Percentiles rank a stretch among this genome's conserved stretches.
phyloP scores from a whole-genome alignment of 35 echinoderm and acorn worm genomes.

The Ptychodera flava region DNA sequence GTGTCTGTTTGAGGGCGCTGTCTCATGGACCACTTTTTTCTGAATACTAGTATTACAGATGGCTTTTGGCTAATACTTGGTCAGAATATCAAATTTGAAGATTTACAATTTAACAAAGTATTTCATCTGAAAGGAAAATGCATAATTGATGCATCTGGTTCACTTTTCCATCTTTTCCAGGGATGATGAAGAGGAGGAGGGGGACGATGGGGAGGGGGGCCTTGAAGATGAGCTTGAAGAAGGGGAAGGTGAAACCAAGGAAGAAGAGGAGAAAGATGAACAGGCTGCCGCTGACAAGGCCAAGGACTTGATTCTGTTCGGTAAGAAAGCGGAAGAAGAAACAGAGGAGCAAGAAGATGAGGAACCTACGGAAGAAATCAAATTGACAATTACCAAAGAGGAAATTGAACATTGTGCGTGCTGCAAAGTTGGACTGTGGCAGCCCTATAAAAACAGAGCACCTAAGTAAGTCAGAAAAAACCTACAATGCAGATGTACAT shows the following conservation, averaged over 20 bases:
- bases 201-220: not conserved
- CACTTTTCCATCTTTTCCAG: too few species aligned
- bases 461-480: slow-evolving; percentile 47
- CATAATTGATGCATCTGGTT: too few species aligned
- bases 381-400: slow-evolving; percentile 52
- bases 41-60: too few species aligned
- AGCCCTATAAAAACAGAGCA: slow-evolving; percentile 38
- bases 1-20: too few species aligned
- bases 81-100: too few species aligned
- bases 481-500: too few species aligned
- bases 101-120: too few species aligned
- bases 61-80: too few species aligned
- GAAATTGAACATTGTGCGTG: slow-evolving; percentile 49
- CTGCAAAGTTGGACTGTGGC: slow-evolving; percentile 71
- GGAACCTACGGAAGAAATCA: not conserved
- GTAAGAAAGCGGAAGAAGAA: not conserved
- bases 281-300: not conserved
- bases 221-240: not conserved
- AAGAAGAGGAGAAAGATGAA: not conserved
- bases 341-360: not conserved
- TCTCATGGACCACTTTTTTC: too few species aligned
- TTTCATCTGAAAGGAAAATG: too few species aligned
- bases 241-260: not conserved
- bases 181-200: not conserved
- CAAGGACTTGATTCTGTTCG: not conserved